phyloP scores from a whole-genome alignment of 2,888 invertebrate genomes.

The Eurytoma adleriae region DNA sequence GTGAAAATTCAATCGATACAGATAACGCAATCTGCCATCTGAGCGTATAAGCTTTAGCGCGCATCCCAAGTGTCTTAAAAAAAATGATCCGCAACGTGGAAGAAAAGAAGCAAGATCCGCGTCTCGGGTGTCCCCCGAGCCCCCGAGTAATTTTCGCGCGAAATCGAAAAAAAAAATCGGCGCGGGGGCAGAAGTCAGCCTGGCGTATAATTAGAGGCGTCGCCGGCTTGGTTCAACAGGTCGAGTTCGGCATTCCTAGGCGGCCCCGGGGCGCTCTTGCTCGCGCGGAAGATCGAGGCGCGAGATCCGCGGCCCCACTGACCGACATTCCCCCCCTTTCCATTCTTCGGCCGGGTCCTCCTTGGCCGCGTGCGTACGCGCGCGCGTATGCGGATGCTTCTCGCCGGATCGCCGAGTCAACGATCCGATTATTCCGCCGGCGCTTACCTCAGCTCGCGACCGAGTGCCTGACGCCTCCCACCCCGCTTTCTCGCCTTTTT shows the following conservation, averaged over 20 bases:
- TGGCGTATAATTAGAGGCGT: background rate
- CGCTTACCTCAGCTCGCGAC: slow-evolving; percentile 21
- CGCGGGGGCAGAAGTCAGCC: background rate
- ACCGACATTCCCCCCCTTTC: slow-evolving; percentile 69
- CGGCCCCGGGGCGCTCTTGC: slow-evolving; percentile 1
- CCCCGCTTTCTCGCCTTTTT: background rate
- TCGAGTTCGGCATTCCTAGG: slow-evolving; percentile 46
- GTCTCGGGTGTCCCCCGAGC: no score
- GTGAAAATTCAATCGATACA: no score
- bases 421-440: slow-evolving; percentile 45
- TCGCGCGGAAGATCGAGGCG: slow-evolving; percentile 47
- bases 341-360: slow-evolving; percentile 64
- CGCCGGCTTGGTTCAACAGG: slow-evolving; percentile 36
- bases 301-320: slow-evolving; percentile 67
- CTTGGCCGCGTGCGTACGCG: slow-evolving; percentile 61
- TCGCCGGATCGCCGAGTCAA: slow-evolving; percentile 38
- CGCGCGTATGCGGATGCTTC: slow-evolving; percentile 14
- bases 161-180: no score
- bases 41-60: no score
- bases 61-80: no score
- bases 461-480: background rate
- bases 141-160: no score
- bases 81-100: no score
- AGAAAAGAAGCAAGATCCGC: no score
- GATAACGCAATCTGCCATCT: no score